Evolutionary conservation across 2,797 vertebrate species (phyloP).

Genomic region (Xenopus petersii): DNA sequence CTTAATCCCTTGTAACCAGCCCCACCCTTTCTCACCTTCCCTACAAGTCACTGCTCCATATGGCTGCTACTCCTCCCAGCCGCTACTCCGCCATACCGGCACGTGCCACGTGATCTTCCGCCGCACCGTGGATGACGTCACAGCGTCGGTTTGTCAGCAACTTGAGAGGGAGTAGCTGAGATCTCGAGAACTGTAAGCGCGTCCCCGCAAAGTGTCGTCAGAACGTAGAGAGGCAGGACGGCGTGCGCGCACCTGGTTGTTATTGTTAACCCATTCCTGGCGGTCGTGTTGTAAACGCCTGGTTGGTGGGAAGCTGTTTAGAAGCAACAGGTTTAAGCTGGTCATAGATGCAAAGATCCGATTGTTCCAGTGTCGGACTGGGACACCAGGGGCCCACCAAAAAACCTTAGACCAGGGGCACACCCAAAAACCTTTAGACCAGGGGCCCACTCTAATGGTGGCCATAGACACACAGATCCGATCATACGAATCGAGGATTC

Average conservation of each 20-base stretch:
- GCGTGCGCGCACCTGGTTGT: not conserved
- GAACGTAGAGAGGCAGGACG: conserved; percentile 1
- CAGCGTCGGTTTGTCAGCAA: conserved; percentile 19
- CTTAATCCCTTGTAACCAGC: not conserved
- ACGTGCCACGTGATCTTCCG: not conserved
- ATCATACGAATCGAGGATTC: no score
- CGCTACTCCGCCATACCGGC: conserved; percentile 21
- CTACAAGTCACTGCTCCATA: conserved; percentile 24
- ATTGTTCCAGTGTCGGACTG: no score
- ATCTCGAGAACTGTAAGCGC: not conserved
- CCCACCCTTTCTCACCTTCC: conserved; percentile 11
- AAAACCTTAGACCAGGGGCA: no score
- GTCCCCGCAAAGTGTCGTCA: not conserved
- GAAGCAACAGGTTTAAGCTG: no score
- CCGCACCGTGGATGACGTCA: conserved; percentile 24
- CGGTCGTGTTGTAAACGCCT: no score
- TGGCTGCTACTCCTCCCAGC: conserved; percentile 19
- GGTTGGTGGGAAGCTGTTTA: no score
- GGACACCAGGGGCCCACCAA: no score
- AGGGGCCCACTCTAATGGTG: no score
- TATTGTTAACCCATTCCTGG: no score
- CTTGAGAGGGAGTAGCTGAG: not conserved
- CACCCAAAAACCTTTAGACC: no score
- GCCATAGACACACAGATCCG: no score
- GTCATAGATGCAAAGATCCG: no score